Conservation (phyloP, 2,888 invertebrate genomes). For the Desoria tigrina region DNA sequence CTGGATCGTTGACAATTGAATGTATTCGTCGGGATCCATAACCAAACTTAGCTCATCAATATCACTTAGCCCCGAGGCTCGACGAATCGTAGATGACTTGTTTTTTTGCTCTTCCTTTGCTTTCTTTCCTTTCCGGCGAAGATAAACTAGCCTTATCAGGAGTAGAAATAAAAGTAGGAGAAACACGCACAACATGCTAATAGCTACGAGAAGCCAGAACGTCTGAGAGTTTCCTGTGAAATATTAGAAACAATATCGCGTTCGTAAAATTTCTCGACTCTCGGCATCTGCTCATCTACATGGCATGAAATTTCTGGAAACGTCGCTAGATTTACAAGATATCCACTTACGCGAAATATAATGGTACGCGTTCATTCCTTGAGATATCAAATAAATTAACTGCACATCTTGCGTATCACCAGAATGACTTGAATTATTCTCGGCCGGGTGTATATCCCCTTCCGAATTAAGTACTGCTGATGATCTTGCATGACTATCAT, state of each 20-base stretch:
- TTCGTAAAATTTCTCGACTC: neutral
- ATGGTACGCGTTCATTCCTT: conserved; percentile 46
- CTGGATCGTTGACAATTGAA: conserved; percentile 44
- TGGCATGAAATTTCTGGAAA: neutral
- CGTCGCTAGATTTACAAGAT: too few relatives aligned
- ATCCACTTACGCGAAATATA: conserved; percentile 42
- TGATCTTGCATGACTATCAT: conserved; percentile 34
- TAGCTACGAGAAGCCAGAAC: conserved; percentile 43
- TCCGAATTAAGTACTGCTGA: conserved; percentile 39
- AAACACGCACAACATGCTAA: conserved; percentile 41
- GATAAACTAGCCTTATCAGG: conserved; percentile 35
- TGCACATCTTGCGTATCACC: conserved; percentile 39
- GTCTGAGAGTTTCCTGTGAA: conserved; percentile 42
- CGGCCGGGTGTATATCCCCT: conserved; percentile 6
- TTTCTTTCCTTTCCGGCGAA: conserved; percentile 28
- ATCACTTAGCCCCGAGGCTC: conserved; percentile 46
- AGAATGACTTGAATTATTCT: conserved; percentile 14
- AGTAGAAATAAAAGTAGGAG: conserved; percentile 40
- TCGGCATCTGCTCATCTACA: neutral
- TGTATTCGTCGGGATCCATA: conserved; percentile 44
- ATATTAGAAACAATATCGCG: conserved; percentile 14
- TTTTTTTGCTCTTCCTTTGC: conserved; percentile 23
- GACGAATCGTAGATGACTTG: conserved; percentile 34
- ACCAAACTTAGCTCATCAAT: conserved; percentile 46
- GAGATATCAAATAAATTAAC: conserved; percentile 47